Percentiles rank a stretch among this genome's conserved stretches.
These are phyloP conservation scores for Hyla sarda DNA, from an alignment of 2,113 vertebrate species.

Conservation along the genomic window DNA sequence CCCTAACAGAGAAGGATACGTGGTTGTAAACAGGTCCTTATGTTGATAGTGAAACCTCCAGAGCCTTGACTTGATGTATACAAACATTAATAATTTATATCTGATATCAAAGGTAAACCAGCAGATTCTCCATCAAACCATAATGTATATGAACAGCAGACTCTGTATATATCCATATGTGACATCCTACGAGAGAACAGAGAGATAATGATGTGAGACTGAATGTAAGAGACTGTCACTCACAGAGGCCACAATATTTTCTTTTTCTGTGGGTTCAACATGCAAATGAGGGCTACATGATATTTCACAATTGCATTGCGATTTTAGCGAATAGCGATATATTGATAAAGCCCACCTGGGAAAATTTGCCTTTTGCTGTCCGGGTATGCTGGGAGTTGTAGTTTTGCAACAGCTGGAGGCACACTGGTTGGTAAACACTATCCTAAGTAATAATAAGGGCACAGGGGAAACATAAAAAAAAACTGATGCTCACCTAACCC, in stretches of 20 bases:
- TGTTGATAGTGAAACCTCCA: background rate
- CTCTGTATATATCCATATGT: background rate
- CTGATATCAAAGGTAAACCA: background rate
- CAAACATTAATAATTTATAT: background rate
- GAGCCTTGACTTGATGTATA: background rate
- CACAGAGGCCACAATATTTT: background rate
- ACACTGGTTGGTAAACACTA: too few species aligned
- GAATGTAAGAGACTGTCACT: background rate
- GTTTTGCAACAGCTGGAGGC: too few species aligned
- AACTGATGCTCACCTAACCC: too few species aligned
- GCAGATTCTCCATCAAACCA: background rate
- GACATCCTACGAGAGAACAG: background rate
- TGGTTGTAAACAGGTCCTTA: too few species aligned
- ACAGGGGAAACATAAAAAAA: too few species aligned
- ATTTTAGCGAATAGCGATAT: too few species aligned
- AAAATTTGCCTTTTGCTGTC: too few species aligned
- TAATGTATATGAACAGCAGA: background rate
- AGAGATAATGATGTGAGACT: constrained; percentile 2
- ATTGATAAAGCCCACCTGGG: too few species aligned
- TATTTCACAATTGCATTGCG: too few species aligned
- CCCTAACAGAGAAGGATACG: background rate
- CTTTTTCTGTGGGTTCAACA: background rate
- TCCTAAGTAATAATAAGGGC: too few species aligned
- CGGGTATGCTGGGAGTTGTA: too few species aligned
- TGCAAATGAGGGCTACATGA: background rate